Evolutionary conservation across 37 sponge, comb jelly and placozoan species (phyloP).

Genomic region (Hormiphora californensis): DNA sequence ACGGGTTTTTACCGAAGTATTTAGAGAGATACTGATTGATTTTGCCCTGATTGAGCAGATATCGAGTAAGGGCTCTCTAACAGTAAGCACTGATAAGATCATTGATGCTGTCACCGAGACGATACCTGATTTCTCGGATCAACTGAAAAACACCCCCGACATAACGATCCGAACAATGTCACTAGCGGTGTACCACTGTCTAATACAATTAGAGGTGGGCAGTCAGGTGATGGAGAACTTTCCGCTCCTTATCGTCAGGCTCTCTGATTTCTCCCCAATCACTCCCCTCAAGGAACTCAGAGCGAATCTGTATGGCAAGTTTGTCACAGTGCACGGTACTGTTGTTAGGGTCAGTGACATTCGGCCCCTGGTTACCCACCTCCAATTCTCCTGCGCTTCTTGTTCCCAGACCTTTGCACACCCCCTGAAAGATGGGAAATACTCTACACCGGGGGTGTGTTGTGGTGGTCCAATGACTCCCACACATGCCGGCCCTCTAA

Average conservation of each 20-base stretch:
- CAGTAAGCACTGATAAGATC: not conserved
- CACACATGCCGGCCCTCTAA: conserved; percentile 65
- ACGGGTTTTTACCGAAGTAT: not conserved
- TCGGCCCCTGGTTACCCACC: conserved; percentile 78
- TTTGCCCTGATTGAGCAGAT: not conserved
- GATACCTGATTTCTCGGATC: conserved; percentile 8
- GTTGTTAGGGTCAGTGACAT: conserved; percentile 85
- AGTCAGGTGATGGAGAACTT: not conserved
- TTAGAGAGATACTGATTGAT: conserved; percentile 9
- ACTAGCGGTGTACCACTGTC: conserved; percentile 35
- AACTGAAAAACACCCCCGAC: conserved; percentile 6
- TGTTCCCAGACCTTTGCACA: conserved; percentile 67
- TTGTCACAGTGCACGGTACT: conserved; percentile 80
- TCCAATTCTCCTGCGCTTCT: conserved; percentile 76
- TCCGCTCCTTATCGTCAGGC: not conserved
- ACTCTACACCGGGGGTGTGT: conserved; percentile 73
- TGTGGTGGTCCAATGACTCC: conserved; percentile 64
- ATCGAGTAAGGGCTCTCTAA: not conserved
- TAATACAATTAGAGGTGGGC: not conserved
- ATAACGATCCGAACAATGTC: conserved; percentile 3
- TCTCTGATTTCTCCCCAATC: conserved; percentile 1
- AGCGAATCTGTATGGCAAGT: conserved; percentile 63
- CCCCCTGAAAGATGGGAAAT: conserved; percentile 77
- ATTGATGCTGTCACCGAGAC: not conserved
- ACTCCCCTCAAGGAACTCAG: conserved; percentile 55